phyloP scores from a whole-genome alignment of 2,888 invertebrate genomes.

The Auanema freiburgensis region DNA sequence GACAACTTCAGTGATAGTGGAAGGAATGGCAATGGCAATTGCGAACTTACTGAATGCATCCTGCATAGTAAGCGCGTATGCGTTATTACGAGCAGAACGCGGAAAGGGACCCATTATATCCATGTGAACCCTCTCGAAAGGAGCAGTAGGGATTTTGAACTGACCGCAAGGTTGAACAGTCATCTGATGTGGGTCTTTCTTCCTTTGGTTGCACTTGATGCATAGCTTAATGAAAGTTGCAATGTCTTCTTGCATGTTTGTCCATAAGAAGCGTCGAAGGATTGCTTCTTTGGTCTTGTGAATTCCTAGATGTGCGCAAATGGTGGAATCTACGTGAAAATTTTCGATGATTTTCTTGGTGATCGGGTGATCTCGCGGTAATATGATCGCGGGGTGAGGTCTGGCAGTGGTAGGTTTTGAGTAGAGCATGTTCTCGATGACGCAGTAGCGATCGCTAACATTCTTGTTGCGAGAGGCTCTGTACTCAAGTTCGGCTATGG shows the following conservation, averaged over 20 bases:
- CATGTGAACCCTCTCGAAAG: slow-evolving; percentile 22
- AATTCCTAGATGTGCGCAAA: slow-evolving; percentile 9
- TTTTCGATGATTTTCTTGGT: slow-evolving; percentile 7
- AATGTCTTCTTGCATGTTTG: slow-evolving; percentile 14
- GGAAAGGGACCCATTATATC: too few relatives aligned
- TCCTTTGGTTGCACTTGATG: slow-evolving; percentile 7
- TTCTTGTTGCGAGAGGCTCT: slow-evolving; percentile 4
- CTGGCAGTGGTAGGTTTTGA: neutral
- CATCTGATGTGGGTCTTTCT: neutral
- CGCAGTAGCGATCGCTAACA: slow-evolving; percentile 6
- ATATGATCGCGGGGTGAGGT: slow-evolving; percentile 3
- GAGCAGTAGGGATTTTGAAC: neutral
- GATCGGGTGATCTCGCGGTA: slow-evolving; percentile 9
- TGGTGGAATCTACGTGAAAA: neutral
- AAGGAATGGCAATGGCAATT: slow-evolving; percentile 15
- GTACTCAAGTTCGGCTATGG: too few relatives aligned
- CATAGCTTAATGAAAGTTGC: neutral
- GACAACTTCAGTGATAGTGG: slow-evolving; percentile 7
- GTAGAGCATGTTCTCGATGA: slow-evolving; percentile 18
- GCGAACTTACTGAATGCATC: slow-evolving; percentile 22
- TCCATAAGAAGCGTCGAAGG: too few relatives aligned
- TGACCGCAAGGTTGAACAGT: slow-evolving; percentile 2
- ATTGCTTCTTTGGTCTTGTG: slow-evolving; percentile 4
- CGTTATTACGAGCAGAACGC: slow-evolving; percentile 29
- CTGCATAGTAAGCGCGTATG: slow-evolving; percentile 15